Conservation (phyloP, 2,888 invertebrate genomes). For the Luffia ferchaultella region DNA sequence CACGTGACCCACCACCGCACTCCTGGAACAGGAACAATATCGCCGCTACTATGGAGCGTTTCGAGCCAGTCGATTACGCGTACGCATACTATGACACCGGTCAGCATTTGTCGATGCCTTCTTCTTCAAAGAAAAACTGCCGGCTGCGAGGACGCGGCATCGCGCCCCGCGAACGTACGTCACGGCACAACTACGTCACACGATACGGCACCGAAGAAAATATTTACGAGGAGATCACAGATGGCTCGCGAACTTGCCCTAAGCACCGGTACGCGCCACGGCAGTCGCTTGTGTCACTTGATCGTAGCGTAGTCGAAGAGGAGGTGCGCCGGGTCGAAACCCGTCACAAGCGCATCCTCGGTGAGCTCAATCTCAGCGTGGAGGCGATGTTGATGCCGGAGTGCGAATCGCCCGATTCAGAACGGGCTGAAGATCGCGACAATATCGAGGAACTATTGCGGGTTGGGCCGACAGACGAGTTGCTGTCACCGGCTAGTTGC, state of each 20-base stretch:
- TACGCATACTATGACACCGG: conserved; percentile 84
- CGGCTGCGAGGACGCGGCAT: conserved; percentile 53
- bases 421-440: conserved; percentile 69
- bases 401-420: conserved; percentile 70
- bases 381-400: conserved; percentile 93
- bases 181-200: conserved; percentile 76
- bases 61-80: conserved; percentile 78
- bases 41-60: conserved; percentile 71
- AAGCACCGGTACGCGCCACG: conserved; percentile 57
- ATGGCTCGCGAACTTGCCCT: conserved; percentile 63
- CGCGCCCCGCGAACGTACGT: conserved; percentile 44
- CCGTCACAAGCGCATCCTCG: conserved; percentile 82
- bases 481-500: conserved; percentile 74
- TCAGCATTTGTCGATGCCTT: conserved; percentile 72
- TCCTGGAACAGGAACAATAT: conserved; percentile 71
- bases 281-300: conserved; percentile 72
- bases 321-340: conserved; percentile 86
- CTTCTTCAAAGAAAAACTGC: conserved; percentile 51
- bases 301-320: conserved; percentile 80
- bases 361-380: conserved; percentile 85
- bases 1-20: conserved; percentile 48
- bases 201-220: conserved; percentile 87
- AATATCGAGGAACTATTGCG: conserved; percentile 72
- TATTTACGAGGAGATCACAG: conserved; percentile 82
- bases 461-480: conserved; percentile 75